A percentile compares a stretch with the other conserved stretches of the same genome.
These are phyloP conservation scores for Cataglyphis albicans DNA, from an alignment of 2,888 invertebrate genomes.

Conservation along the genomic window DNA sequence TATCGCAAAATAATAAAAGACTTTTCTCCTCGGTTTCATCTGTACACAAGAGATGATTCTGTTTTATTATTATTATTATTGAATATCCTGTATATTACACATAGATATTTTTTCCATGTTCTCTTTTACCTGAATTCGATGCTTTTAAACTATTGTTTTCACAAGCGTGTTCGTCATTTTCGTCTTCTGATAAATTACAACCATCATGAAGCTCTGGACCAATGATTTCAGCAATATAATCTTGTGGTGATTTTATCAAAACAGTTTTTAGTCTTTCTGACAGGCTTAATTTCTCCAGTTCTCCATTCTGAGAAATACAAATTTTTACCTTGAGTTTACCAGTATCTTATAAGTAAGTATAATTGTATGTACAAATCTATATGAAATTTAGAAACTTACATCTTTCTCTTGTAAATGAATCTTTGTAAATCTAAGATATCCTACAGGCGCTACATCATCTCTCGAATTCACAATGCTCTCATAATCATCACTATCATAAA, in stretches of 20 bases:
- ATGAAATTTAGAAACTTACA: constrained; percentile 79
- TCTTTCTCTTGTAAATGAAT: constrained; percentile 91
- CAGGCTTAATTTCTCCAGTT: constrained; percentile 80
- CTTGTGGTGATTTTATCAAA: constrained; percentile 82
- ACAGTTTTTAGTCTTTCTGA: constrained; percentile 83
- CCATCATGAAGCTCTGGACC: constrained; percentile 84
- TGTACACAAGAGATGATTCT: no score
- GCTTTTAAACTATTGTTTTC: constrained; percentile 81
- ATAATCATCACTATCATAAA: constrained; percentile 91
- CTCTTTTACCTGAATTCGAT: constrained; percentile 80
- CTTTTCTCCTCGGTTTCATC: no score
- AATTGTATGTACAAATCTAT: background rate
- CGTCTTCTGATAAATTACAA: constrained; percentile 84
- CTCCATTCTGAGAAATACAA: constrained; percentile 77
- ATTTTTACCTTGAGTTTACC: constrained; percentile 31
- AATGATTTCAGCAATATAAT: constrained; percentile 84
- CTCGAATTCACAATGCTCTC: constrained; percentile 96
- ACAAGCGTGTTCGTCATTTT: constrained; percentile 81
- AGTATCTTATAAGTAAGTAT: background rate
- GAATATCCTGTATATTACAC: background rate
- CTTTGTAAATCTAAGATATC: constrained; percentile 95
- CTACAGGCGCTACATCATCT: constrained; percentile 97
- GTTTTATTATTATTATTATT: no score
- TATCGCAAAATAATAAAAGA: no score
- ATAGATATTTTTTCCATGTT: background rate